These are phyloP conservation scores for Ips typographus DNA, from an alignment of 1,140 invertebrate genomes.

Conservation along the genomic window DNA sequence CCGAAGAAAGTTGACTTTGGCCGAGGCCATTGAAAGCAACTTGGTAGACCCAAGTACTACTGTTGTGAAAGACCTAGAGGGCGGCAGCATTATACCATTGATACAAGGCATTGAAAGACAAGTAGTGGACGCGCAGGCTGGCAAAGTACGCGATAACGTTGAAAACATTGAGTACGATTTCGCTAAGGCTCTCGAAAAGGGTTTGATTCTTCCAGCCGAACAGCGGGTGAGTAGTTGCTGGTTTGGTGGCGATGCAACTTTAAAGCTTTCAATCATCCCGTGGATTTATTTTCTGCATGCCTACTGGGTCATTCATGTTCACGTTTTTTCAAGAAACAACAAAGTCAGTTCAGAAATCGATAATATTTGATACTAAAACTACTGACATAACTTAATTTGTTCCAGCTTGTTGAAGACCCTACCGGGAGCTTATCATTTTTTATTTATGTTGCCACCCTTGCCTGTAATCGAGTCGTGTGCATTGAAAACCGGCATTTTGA, in stretches of 20 bases:
- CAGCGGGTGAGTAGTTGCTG: conserved; percentile 77
- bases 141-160: conserved; percentile 66
- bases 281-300: neutral
- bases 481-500: conserved; percentile 43
- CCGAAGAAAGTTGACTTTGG: conserved; percentile 69
- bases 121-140: conserved; percentile 73
- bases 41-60: conserved; percentile 83
- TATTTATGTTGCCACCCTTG: conserved; percentile 48
- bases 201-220: conserved; percentile 84
- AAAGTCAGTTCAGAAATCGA: too few species aligned
- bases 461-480: conserved; percentile 34
- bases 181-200: conserved; percentile 82
- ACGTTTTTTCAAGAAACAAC: too few species aligned
- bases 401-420: conserved; percentile 41
- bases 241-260: neutral
- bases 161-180: conserved; percentile 73
- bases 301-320: neutral
- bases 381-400: conserved; percentile 41
- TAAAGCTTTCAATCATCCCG: neutral
- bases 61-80: conserved; percentile 78
- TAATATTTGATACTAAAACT: neutral
- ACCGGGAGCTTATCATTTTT: conserved; percentile 48
- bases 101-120: conserved; percentile 74
- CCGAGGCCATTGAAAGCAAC: conserved; percentile 73
- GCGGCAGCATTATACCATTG: conserved; percentile 73